Evolutionary conservation across 2,797 vertebrate genomes (phyloP).

Genomic region (Dryobates pubescens): DNA sequence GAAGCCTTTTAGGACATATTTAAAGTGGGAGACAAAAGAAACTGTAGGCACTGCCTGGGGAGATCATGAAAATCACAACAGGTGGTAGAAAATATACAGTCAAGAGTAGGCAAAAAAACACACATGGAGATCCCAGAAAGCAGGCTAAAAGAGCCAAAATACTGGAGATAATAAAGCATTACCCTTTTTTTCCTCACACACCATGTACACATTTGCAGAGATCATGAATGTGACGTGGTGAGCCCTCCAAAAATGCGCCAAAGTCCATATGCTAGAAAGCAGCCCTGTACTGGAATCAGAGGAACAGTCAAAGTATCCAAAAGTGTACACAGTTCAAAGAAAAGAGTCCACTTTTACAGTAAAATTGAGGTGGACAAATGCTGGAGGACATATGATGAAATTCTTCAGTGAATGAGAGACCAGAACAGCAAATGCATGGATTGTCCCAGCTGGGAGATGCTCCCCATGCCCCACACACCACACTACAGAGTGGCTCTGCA

Average conservation of each 20-base stretch:
- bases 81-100: neutral
- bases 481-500: neutral
- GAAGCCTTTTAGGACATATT: neutral
- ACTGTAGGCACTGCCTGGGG: neutral
- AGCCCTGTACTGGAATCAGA: neutral
- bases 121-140: neutral
- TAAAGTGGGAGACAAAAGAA: neutral
- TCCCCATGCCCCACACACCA: fast-evolving
- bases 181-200: neutral
- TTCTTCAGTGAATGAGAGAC: neutral
- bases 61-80: neutral
- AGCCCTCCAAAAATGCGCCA: neutral
- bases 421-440: fast-evolving
- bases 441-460: neutral
- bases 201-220: neutral
- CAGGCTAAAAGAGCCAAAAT: neutral
- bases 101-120: neutral
- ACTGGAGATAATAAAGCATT: neutral
- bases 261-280: neutral
- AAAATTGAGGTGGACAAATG: neutral
- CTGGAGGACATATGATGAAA: neutral
- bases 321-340: neutral
- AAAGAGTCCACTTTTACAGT: neutral
- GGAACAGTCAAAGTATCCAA: neutral
- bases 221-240: neutral